Evolutionary conservation across 2,888 invertebrate genomes (phyloP), one percentile per base, ranked within the genome.

Genomic region (Escarpia spicata): DNA sequence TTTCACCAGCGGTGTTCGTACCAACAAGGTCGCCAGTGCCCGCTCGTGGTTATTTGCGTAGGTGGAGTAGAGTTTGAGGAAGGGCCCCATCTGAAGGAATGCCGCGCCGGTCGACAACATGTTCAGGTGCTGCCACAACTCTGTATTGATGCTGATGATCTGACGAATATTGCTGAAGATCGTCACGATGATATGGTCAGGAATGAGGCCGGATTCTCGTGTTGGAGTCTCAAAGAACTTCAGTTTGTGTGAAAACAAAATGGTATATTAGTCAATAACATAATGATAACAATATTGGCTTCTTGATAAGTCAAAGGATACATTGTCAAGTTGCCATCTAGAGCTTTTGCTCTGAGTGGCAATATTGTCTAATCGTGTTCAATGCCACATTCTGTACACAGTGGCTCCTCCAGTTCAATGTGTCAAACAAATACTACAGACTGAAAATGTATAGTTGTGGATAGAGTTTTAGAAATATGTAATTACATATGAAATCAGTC

Each of bases 11-110:
- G 6, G 75, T 75, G 19, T 75, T 26, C 94, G 94, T 96, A 97
- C 97, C 97, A 97, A 97, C 58, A 98, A 95, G 90, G 97, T 96
- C 90, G 97, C 96, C 92, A 98, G 96, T 0, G 97, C 97, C 93
- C 97, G 97, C 94, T 97, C 97, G 95, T 98, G 98, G 95, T 98
- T 98, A 93, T 97, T 98, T 0, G 98, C 98, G 96, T 98, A 98
- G 0, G 97, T 97, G 0, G 98, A 98, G 95, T 98, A 98, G 37
- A 98, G 96, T 96, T 98, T 98, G 92, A 98, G 97, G 95, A 97
- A 98, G 4, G 98, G 98, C 0, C 98, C 98, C 93, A 98, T 97
- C 95, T 97, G 97, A 0, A 97, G 97, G 96, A 98, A 98, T 0
- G 98, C 97, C 92, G 97, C 96, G 0, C 97, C 97, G 10, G 98